Evolutionary conservation across 2,113 vertebrate species (phyloP).

Genomic region (Scartelaos histophorus): DNA sequence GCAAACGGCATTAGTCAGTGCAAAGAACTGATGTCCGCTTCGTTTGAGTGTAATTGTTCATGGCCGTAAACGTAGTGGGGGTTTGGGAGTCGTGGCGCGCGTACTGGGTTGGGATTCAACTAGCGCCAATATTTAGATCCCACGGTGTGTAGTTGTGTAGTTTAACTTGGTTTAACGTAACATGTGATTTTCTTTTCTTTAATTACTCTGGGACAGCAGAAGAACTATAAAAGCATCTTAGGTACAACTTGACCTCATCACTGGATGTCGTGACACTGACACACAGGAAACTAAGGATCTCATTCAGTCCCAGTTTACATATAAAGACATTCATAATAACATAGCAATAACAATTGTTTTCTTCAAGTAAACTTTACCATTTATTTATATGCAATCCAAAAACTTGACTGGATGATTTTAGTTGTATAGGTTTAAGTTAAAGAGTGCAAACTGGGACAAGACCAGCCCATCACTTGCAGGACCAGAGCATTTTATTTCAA

Average conservation of each 20-base stretch:
- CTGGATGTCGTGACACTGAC: slow-evolving; percentile 24
- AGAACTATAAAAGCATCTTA: background rate
- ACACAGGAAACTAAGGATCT: background rate
- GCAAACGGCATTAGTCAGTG: slow-evolving; percentile 52
- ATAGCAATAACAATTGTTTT: background rate
- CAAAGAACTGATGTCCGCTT: slow-evolving; percentile 23
- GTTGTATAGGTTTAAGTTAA: too few relatives aligned
- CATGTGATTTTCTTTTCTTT: background rate
- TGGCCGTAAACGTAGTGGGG: slow-evolving; percentile 28
- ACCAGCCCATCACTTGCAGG: too few relatives aligned
- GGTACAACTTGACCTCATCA: background rate
- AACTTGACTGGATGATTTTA: too few relatives aligned
- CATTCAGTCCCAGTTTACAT: background rate
- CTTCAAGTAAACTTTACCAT: background rate
- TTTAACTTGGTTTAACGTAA: slow-evolving; percentile 11
- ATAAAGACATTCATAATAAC: background rate
- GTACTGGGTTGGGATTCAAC: background rate
- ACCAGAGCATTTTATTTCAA: too few relatives aligned
- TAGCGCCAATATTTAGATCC: slow-evolving; percentile 26
- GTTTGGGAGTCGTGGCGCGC: slow-evolving; percentile 29
- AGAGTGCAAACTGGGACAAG: too few relatives aligned
- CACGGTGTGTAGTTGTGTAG: background rate
- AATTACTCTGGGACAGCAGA: background rate
- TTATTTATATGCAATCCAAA: too few relatives aligned
- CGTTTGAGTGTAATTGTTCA: slow-evolving; percentile 14